Conservation (phyloP, 2,113 vertebrate species). For the Trichechus manatus region DNA sequence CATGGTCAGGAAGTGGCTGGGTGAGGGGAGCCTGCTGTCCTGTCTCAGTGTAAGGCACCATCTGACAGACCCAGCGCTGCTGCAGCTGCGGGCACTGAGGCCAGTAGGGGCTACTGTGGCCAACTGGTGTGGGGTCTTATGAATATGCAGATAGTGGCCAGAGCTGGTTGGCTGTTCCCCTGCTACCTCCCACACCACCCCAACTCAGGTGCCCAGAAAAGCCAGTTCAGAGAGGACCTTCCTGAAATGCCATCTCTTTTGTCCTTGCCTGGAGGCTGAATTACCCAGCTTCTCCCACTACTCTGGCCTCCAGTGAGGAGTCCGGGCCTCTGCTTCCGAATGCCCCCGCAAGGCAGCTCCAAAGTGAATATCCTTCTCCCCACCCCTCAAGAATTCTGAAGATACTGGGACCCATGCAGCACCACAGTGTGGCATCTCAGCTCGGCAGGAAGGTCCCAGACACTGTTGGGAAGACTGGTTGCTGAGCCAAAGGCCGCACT, state of each 20-base stretch:
- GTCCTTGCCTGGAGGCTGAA: not conserved
- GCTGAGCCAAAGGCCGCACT: not conserved
- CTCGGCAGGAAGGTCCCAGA: not conserved
- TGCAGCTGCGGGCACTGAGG: not conserved
- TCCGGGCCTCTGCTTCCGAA: conserved; percentile 14
- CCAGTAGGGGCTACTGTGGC: conserved; percentile 80
- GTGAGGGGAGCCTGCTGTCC: not conserved
- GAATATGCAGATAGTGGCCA: conserved; percentile 87
- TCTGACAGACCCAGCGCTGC: conserved; percentile 22
- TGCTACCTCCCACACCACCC: not conserved
- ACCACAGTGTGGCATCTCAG: not conserved
- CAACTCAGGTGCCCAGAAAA: conserved; percentile 35
- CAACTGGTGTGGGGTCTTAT: conserved; percentile 85
- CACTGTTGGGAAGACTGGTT: not conserved
- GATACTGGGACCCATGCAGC: not conserved
- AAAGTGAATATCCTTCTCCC: not conserved
- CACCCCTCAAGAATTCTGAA: not conserved
- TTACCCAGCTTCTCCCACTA: not conserved
- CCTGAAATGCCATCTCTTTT: conserved; percentile 26
- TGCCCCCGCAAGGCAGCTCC: not conserved
- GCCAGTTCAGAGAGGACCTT: not conserved
- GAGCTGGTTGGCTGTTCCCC: conserved; percentile 77
- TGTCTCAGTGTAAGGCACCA: conserved; percentile 19
- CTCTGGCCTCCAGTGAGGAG: not conserved
- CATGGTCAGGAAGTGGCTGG: conserved; percentile 61